Evolutionary conservation across 2,113 vertebrate genomes (phyloP).

Genomic region (Cynopterus brachyotis): DNA sequence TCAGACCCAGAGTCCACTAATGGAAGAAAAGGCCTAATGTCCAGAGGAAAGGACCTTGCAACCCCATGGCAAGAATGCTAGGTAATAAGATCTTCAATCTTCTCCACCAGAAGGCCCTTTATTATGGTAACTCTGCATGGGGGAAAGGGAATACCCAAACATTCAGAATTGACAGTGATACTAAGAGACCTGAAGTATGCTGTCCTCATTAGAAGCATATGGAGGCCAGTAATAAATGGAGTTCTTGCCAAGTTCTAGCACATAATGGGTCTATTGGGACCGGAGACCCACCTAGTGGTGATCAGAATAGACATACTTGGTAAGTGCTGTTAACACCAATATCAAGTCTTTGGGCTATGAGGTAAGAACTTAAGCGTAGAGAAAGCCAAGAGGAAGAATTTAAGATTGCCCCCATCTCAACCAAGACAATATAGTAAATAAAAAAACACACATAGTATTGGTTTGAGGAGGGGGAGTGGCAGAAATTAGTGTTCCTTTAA

Average conservation of each 20-base stretch:
- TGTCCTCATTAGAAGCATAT: not conserved
- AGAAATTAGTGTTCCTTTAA: not conserved
- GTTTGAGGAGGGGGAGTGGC: rapidly evolving
- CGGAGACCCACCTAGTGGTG: not conserved
- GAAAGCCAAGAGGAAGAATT: not conserved
- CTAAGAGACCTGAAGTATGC: not conserved
- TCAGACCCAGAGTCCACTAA: not conserved
- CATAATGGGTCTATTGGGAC: not conserved
- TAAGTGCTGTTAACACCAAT: not conserved
- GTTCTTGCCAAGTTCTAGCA: not conserved
- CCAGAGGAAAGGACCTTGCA: not conserved
- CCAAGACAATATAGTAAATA: not conserved
- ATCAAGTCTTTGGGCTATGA: not conserved
- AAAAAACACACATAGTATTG: not conserved
- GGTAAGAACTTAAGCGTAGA: not conserved
- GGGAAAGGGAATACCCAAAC: not conserved
- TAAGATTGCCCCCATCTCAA: not conserved
- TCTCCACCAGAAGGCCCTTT: not conserved
- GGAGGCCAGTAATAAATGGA: not conserved
- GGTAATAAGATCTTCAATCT: not conserved
- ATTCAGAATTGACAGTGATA: not conserved
- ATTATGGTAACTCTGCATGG: not conserved
- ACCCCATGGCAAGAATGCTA: not conserved
- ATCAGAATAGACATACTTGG: not conserved
- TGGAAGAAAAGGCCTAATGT: not conserved